A percentile compares a stretch with the other conserved stretches of the same genome.
Conservation (phyloP, 2,797 vertebrate species). For the Anabacerthia variegaticeps region DNA sequence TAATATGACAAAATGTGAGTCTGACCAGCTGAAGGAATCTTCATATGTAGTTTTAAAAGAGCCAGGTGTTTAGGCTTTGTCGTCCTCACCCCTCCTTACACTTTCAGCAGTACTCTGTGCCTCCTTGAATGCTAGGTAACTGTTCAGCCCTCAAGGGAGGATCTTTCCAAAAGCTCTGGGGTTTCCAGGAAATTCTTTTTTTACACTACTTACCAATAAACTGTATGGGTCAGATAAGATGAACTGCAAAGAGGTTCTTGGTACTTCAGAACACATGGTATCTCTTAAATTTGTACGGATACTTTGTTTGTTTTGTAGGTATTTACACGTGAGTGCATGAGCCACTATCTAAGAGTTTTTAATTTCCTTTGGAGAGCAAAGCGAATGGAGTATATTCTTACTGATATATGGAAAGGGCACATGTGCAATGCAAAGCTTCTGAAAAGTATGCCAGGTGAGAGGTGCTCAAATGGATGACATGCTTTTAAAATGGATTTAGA, state of each 20-base stretch:
- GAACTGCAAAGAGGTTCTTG: not conserved
- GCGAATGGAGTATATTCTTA: slow-evolving; percentile 97
- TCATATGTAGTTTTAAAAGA: not conserved
- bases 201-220: not conserved
- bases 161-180: not conserved
- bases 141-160: not conserved
- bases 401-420: slow-evolving; percentile 98
- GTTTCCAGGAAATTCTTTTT: not conserved
- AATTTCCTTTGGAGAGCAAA: slow-evolving; percentile 98
- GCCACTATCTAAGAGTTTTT: slow-evolving; percentile 94
- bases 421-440: slow-evolving; percentile 98
- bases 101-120: not conserved
- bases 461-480: not conserved
- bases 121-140: not conserved
- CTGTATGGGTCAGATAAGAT: not conserved
- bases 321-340: slow-evolving; percentile 97
- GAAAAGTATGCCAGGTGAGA: slow-evolving; percentile 91
- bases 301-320: slow-evolving; percentile 79
- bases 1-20: not conserved
- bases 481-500: not conserved
- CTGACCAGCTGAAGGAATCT: not conserved
- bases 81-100: not conserved
- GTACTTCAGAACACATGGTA: not conserved
- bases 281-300: not conserved
- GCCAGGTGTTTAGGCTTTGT: not conserved